Percentiles rank a stretch among this genome's conserved stretches.
Evolutionary conservation across 2,113 vertebrate genomes (phyloP).

Genomic region (Chlorodrepanis virens): DNA sequence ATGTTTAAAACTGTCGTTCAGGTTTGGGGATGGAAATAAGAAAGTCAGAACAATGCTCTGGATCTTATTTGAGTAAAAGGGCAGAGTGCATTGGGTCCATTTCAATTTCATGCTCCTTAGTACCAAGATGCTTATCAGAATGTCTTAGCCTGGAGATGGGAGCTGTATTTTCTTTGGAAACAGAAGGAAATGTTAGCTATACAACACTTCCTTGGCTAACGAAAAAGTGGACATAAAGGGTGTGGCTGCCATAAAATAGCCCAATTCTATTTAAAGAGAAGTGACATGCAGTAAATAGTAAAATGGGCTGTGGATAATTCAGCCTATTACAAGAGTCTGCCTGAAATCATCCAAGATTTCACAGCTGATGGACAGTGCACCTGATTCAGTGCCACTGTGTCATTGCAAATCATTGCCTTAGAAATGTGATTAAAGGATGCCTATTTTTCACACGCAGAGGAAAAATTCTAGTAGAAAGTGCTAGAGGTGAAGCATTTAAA

Average conservation of each 20-base stretch:
- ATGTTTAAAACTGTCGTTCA: background rate
- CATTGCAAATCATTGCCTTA: background rate
- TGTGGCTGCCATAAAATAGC: background rate
- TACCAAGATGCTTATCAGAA: background rate
- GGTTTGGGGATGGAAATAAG: background rate
- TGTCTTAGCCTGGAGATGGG: background rate
- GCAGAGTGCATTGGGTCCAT: background rate
- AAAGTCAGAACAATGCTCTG: background rate
- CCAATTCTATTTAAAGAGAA: background rate
- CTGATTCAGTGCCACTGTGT: background rate
- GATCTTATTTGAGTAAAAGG: background rate
- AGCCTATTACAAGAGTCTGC: background rate
- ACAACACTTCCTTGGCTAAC: background rate
- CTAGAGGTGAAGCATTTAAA: background rate
- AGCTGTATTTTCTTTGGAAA: background rate
- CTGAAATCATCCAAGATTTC: slow-evolving; percentile 26
- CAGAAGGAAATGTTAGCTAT: background rate
- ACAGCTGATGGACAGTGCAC: background rate
- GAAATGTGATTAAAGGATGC: background rate
- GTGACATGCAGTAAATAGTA: background rate
- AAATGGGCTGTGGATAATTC: background rate
- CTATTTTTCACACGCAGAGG: background rate
- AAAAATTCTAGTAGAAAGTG: background rate
- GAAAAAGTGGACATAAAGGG: background rate
- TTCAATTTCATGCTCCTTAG: background rate